These are phyloP conservation scores for Eristalinus aeneus DNA, from an alignment of 2,888 invertebrate genomes.

Conservation along the genomic window DNA sequence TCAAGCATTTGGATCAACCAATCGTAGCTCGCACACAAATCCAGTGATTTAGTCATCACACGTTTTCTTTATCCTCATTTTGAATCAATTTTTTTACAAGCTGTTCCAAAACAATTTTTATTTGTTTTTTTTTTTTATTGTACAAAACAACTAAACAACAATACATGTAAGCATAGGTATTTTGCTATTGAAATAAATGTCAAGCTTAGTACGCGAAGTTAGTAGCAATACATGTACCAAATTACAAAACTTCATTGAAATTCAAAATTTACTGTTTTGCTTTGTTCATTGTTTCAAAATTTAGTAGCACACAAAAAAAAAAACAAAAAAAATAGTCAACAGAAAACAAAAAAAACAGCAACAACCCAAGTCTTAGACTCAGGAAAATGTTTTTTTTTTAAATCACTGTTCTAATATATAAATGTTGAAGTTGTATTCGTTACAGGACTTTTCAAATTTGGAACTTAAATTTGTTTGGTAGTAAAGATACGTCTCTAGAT, in stretches of 20 bases:
- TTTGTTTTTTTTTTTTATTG: background rate
- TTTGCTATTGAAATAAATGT: constrained; percentile 38
- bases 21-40: too few species aligned
- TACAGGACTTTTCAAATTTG: constrained; percentile 69
- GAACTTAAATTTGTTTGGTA: constrained; percentile 57
- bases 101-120: background rate
- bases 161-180: constrained; percentile 20
- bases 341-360: background rate
- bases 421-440: constrained; percentile 68
- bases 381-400: constrained; percentile 19
- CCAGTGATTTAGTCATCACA: too few species aligned
- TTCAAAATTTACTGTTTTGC: constrained; percentile 32
- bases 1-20: too few species aligned
- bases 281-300: constrained; percentile 25
- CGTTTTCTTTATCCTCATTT: background rate
- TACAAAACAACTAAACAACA: background rate
- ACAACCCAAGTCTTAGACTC: constrained; percentile 10
- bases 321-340: background rate
- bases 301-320: constrained; percentile 22
- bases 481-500: constrained; percentile 12
- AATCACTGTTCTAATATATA: constrained; percentile 53
- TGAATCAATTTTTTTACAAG: background rate
- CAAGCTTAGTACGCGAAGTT: constrained; percentile 54
- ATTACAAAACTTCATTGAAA: background rate
- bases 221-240: constrained; percentile 30